Evolutionary conservation across 2,113 vertebrate genomes (phyloP).

Genomic region (Pollachius pollachius): DNA sequence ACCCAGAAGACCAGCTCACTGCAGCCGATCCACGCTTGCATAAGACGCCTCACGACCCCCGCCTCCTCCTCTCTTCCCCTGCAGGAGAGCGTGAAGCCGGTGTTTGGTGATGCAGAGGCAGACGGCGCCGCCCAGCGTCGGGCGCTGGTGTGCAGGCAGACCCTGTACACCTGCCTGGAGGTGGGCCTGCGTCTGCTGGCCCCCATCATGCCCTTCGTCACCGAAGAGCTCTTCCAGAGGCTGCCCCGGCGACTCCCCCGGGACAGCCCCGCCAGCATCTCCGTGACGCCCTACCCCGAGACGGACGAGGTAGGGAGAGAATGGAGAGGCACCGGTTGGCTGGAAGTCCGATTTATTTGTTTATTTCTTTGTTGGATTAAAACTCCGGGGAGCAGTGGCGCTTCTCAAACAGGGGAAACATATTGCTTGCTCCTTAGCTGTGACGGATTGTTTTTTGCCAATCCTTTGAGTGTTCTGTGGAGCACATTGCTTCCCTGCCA

Average conservation of each 20-base stretch:
- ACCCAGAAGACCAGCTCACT: neutral
- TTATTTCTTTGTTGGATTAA: neutral
- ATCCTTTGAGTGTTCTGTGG: neutral
- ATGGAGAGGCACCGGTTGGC: neutral
- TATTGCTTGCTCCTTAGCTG: neutral
- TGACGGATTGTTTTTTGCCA: neutral
- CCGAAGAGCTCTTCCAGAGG: slow-evolving; percentile 87
- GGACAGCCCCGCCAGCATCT: slow-evolving; percentile 76
- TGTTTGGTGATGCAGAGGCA: slow-evolving; percentile 69
- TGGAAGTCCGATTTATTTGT: neutral
- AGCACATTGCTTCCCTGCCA: neutral
- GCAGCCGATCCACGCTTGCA: neutral
- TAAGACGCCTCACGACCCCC: neutral
- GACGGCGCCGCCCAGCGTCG: slow-evolving; percentile 51
- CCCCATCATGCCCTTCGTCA: slow-evolving; percentile 89
- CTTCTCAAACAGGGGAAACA: too few relatives aligned
- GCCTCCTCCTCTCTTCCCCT: neutral
- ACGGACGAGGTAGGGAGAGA: slow-evolving; percentile 69
- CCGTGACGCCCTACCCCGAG: slow-evolving; percentile 79
- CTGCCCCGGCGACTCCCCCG: slow-evolving; percentile 73
- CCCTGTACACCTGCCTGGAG: slow-evolving; percentile 86
- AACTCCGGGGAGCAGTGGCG: too few relatives aligned
- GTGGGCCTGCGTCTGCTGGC: slow-evolving; percentile 82
- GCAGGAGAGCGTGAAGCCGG: slow-evolving; percentile 87
- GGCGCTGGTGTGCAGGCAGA: slow-evolving; percentile 75